These are phyloP conservation scores for Podabrus alpinus DNA, from an alignment of 2,888 invertebrate species.

Conservation along the genomic window DNA sequence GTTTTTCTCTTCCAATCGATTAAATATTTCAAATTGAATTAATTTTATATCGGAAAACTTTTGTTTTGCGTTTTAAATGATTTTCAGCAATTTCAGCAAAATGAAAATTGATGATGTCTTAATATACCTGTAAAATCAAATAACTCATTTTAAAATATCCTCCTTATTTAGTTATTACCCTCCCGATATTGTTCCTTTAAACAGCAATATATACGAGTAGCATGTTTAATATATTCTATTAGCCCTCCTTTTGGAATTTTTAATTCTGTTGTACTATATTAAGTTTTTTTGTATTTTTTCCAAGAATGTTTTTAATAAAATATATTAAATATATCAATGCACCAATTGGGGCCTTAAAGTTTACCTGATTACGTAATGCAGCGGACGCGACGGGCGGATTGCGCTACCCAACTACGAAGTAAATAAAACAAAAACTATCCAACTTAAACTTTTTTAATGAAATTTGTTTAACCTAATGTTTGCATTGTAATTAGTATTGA, in stretches of 20 bases:
- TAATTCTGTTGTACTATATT: too few species aligned
- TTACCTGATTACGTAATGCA: too few species aligned
- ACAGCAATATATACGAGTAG: too few species aligned
- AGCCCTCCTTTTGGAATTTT: too few species aligned
- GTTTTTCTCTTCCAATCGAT: neutral
- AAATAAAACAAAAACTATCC: neutral
- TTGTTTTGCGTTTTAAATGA: neutral
- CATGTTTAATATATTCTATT: too few species aligned
- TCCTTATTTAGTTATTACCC: neutral
- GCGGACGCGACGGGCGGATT: too few species aligned
- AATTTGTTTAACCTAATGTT: neutral
- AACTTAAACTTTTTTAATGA: neutral
- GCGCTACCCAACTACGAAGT: too few species aligned
- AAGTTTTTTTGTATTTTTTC: too few species aligned
- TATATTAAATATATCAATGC: too few species aligned
- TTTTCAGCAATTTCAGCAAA: neutral
- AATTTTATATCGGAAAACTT: neutral
- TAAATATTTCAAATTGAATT: neutral
- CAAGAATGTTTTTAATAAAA: too few species aligned
- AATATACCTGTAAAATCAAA: neutral
- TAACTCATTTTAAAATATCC: neutral
- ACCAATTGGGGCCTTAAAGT: too few species aligned
- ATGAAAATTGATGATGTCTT: neutral
- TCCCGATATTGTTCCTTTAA: neutral
- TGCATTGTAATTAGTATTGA: neutral